phyloP scores from a whole-genome alignment of 1,140 invertebrate species.

The Drosophila ananassae region DNA sequence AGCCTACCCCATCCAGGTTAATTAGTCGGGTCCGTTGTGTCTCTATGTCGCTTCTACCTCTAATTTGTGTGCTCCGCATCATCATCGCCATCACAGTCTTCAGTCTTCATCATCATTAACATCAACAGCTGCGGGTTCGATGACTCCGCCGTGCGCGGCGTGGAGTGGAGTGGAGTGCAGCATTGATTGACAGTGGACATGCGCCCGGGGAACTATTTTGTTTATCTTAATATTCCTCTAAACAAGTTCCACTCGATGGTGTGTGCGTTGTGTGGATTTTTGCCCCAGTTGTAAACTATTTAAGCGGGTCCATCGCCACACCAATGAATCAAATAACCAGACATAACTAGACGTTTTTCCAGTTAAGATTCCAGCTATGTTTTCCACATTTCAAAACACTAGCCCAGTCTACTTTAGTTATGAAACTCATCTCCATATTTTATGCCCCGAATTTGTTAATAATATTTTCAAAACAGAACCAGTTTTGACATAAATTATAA shows the following conservation, averaged over 20 bases:
- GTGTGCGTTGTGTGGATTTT: slow-evolving; percentile 13
- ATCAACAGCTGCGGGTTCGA: slow-evolving; percentile 53
- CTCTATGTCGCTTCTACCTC: slow-evolving; percentile 48
- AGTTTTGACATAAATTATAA: background rate
- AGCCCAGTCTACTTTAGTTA: no score
- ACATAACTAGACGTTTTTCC: slow-evolving; percentile 9
- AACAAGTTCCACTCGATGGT: slow-evolving; percentile 46
- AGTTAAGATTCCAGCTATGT: slow-evolving; percentile 3
- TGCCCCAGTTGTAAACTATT: slow-evolving; percentile 31
- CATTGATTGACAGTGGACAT: slow-evolving; percentile 80
- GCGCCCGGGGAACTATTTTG: slow-evolving; percentile 46
- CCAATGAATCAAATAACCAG: slow-evolving; percentile 29
- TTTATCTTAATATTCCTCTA: slow-evolving; percentile 45
- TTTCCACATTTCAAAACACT: background rate
- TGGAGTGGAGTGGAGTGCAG: slow-evolving; percentile 55
- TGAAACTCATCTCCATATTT: no score
- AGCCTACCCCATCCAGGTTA: slow-evolving; percentile 55
- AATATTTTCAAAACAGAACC: background rate
- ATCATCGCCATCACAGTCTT: slow-evolving; percentile 40
- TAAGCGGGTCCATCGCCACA: slow-evolving; percentile 16
- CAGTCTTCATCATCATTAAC: slow-evolving; percentile 47
- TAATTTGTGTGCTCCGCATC: slow-evolving; percentile 72
- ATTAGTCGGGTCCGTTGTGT: slow-evolving; percentile 64
- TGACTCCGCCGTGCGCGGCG: slow-evolving; percentile 37
- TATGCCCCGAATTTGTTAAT: no score